Percentiles rank a stretch among this genome's conserved stretches.
Evolutionary conservation across 2,797 vertebrate genomes (phyloP).

Genomic region (Rachycentron canadum): DNA sequence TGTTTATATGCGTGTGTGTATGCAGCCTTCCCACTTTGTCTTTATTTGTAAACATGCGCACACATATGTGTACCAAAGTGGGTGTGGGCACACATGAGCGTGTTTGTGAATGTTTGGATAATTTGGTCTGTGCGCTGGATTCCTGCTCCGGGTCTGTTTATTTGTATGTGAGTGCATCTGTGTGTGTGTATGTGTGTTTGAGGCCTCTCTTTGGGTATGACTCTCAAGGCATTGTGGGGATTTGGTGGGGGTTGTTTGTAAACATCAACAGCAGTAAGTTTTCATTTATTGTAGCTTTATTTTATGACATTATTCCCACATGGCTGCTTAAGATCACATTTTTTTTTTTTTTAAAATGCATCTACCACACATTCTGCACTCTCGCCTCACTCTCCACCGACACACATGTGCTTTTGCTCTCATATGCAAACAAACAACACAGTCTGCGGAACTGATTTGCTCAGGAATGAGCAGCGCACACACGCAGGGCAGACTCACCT

Average conservation of each 20-base stretch:
- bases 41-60: constrained; percentile 75
- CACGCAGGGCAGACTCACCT: constrained; percentile 11
- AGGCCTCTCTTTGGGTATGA: constrained; percentile 47
- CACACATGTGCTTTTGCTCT: constrained; percentile 61
- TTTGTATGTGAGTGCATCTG: constrained; percentile 54
- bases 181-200: constrained; percentile 35
- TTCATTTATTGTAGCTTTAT: constrained; percentile 80
- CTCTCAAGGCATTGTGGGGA: constrained; percentile 67
- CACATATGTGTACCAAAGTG: constrained; percentile 55
- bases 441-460: constrained; percentile 40
- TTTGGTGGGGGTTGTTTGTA: constrained; percentile 80
- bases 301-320: constrained; percentile 83
- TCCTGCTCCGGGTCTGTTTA: constrained; percentile 69
- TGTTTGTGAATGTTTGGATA: constrained; percentile 77
- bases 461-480: constrained; percentile 28
- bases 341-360: constrained; percentile 46
- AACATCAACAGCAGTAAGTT: constrained; percentile 80
- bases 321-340: constrained; percentile 66
- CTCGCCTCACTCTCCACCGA: constrained; percentile 31
- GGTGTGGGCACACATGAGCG: constrained; percentile 62
- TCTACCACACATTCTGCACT: constrained; percentile 59
- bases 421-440: constrained; percentile 66
- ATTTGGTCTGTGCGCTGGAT: constrained; percentile 57
- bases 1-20: constrained; percentile 46
- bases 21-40: constrained; percentile 66